Evolutionary conservation across 1,140 invertebrate species (phyloP), one percentile per base, ranked within the genome.

Genomic region (Daktulosphaira vitifoliae): DNA sequence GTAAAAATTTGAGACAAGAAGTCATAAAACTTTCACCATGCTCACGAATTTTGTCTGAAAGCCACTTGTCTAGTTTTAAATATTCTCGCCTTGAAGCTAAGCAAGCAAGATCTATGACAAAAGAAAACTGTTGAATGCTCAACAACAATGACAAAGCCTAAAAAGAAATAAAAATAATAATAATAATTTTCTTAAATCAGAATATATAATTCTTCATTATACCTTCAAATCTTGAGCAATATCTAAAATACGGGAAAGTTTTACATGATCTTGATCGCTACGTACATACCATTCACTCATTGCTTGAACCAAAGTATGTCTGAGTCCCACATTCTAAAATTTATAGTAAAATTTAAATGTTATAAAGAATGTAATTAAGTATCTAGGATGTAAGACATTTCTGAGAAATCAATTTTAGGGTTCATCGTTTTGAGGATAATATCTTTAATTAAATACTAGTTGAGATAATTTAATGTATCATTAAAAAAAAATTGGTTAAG

Each of bases 211-310:
- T 33, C 5, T 33, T 33, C 5, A 6, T 33, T 33, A n/a, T 69
- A 78, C 77, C 73, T 97, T 98, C 0, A 98, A 77, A 77, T 98
- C 96, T 76, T 99, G 96, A 3, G 95, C 95, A 8, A 98, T 87
- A 73, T 98, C 96, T 16, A 99, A 78, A 70, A 99, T 98, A 26
- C 95, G 78, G 0, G 93, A 93, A 2, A 99, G 76, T 72, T 92
- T 83, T 1, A 85, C 86, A 75, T 98, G 95, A 76, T 98, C 95
- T 71, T 88, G 85, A 68, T 96, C 92, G 23, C 88, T 86, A 33
- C 90, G 81, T 67, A 89, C 80, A 74, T 97, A 98, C 92, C 93
- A 98, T 62, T 98, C 94, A 2, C 91, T 90, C 94, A 98, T 98
- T 0, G 92, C 84, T 70, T 93, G 90, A 87, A 97, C 96, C 26